Evolutionary conservation across 2,888 invertebrate species (phyloP), one percentile per base, ranked within the genome.

Genomic region (Drosophila suboccidentalis): DNA sequence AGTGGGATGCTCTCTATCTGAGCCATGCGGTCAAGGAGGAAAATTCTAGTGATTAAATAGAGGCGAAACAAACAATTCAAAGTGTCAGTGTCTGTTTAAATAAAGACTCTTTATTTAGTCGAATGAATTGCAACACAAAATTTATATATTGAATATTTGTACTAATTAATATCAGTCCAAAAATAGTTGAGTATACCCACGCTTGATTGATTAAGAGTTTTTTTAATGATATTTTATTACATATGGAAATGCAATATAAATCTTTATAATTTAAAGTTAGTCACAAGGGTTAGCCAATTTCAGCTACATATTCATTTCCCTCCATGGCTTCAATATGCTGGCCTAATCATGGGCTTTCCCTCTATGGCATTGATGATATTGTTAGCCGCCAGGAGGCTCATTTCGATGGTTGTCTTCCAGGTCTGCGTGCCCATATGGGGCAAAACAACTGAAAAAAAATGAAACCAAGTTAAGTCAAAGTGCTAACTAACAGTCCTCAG

Each of bases 381-480:
- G 82, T 95, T 94, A 0, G 97, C 97, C 3, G 97, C 95, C 32
- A 97, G 91, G n/a, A 94, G 93, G 0, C 95, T 95, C 98, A 98
- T 98, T 57, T 95, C 95, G 49, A 93, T 94, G 76, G 97, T 94
- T 0, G 97, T 96, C 79, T 94, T 94, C 34, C 94, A 88, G 0
- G 97, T 97, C 3, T 97, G 97, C 82, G 97, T 97, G 59, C 97
- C 98, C 87, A 98, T 94, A 93, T 98, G 98, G 1, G 98, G 98
- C 10, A 96, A 92, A 5, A 98, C 93, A 51, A 97, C 97, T 97
- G 46, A n/a, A 55, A 53, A 53, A 0, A 5, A 13, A 38, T n/a
- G 3, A 0, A 1, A 15, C 13, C 2, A 2, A 1, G 0, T 11
- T 43, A 13, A 4, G 13, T 4, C 9, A 2, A n/a, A 6, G 11